phyloP scores from a whole-genome alignment of 64 coral and sea anemone species.

The Acropora yongei region DNA sequence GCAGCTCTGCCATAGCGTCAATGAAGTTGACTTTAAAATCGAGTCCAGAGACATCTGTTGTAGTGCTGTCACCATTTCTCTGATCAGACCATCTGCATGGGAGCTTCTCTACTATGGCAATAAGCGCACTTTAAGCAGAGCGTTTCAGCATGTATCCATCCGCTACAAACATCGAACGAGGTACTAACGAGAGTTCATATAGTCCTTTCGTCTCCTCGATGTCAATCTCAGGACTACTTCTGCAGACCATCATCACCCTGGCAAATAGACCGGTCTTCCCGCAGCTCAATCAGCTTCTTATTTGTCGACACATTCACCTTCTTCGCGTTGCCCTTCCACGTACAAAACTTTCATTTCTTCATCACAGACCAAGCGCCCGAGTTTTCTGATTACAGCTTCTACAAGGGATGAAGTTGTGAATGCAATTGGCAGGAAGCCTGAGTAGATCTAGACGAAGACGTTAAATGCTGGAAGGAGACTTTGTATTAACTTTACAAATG shows the following conservation, averaged over 20 bases:
- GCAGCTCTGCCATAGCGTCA: constrained; percentile 23
- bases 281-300: constrained; percentile 23
- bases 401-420: too few relatives aligned
- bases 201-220: neutral
- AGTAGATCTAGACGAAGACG: too few relatives aligned
- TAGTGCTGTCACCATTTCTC: neutral
- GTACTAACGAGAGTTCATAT: constrained; percentile 19
- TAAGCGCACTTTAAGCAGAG: neutral
- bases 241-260: constrained; percentile 19
- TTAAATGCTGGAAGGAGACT: too few relatives aligned
- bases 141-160: neutral
- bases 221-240: constrained; percentile 9
- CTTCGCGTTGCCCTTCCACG: neutral
- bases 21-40: neutral
- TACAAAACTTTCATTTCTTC: neutral
- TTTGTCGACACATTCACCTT: neutral
- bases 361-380: neutral
- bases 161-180: neutral
- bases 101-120: neutral
- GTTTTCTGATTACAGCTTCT: too few relatives aligned
- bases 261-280: constrained; percentile 11
- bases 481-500: too few relatives aligned
- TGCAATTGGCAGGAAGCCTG: too few relatives aligned
- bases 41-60: neutral
- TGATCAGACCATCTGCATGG: neutral